Conservation (phyloP, 1,140 invertebrate genomes). For the Oncopodura yosiiana region DNA sequence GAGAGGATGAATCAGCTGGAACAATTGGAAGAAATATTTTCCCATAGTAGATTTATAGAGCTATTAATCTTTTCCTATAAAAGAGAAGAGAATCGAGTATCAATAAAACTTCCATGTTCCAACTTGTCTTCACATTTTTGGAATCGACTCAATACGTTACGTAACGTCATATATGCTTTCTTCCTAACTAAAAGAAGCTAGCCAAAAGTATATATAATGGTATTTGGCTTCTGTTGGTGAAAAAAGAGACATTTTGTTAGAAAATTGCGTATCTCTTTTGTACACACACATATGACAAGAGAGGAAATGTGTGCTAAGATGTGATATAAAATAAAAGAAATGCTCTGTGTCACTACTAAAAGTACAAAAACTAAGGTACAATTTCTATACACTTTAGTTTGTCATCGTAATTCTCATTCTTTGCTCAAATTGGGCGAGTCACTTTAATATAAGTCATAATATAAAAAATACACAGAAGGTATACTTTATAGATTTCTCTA, state of each 20-base stretch:
- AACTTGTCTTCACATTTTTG: constrained; percentile 24
- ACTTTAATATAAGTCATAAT: too few species aligned
- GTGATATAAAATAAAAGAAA: too few species aligned
- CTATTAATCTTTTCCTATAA: constrained; percentile 34
- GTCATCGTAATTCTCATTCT: too few species aligned
- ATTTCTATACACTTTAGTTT: too few species aligned
- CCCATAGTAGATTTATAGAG: constrained; percentile 29
- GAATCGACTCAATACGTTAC: constrained; percentile 3
- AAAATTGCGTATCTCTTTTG: constrained; percentile 5
- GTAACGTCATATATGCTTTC: constrained; percentile 1
- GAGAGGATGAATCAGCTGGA: constrained; percentile 28
- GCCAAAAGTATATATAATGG: constrained; percentile 6
- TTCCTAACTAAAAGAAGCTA: neutral
- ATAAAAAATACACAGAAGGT: too few species aligned
- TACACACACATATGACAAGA: too few species aligned
- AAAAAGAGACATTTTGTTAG: too few species aligned
- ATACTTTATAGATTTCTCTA: too few species aligned
- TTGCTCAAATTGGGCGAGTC: too few species aligned
- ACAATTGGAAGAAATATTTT: constrained; percentile 34
- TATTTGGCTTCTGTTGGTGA: constrained; percentile 5
- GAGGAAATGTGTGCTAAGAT: too few species aligned
- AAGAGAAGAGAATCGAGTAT: constrained; percentile 30
- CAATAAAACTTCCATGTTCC: constrained; percentile 29
- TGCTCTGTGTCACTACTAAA: too few species aligned
- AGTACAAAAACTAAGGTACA: too few species aligned